Conservation (phyloP, 2,113 vertebrate genomes). For the Equus przewalskii region DNA sequence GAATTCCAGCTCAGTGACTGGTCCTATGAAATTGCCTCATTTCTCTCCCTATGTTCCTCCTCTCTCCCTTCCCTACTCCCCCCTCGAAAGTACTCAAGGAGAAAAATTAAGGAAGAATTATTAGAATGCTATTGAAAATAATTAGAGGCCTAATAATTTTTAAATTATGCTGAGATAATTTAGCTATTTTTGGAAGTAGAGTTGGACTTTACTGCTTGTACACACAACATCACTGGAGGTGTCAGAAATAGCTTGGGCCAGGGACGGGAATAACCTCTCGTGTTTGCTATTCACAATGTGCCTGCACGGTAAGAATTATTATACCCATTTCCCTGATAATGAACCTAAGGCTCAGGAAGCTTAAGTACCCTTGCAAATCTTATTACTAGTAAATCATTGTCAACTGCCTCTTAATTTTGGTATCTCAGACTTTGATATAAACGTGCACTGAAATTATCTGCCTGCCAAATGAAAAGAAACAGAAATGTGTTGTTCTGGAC, state of each 20-base stretch:
- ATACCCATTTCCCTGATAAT: background rate
- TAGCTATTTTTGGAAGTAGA: background rate
- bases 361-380: background rate
- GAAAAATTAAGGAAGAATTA: conserved; percentile 32
- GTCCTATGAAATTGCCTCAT: background rate
- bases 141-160: background rate
- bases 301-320: background rate
- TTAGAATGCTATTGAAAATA: background rate
- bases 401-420: background rate
- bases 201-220: background rate
- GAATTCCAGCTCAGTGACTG: background rate
- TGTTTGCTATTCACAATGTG: background rate
- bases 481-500: background rate
- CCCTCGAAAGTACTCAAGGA: background rate
- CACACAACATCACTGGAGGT: background rate
- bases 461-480: background rate
- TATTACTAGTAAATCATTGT: background rate
- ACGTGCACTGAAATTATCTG: background rate
- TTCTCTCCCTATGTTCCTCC: background rate
- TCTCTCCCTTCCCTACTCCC: background rate
- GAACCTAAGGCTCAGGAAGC: background rate
- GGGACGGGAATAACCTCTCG: background rate
- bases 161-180: background rate
- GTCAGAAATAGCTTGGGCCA: background rate
- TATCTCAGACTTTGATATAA: background rate